phyloP scores from a whole-genome alignment of 2,113 vertebrate genomes.

The Mirounga angustirostris region DNA sequence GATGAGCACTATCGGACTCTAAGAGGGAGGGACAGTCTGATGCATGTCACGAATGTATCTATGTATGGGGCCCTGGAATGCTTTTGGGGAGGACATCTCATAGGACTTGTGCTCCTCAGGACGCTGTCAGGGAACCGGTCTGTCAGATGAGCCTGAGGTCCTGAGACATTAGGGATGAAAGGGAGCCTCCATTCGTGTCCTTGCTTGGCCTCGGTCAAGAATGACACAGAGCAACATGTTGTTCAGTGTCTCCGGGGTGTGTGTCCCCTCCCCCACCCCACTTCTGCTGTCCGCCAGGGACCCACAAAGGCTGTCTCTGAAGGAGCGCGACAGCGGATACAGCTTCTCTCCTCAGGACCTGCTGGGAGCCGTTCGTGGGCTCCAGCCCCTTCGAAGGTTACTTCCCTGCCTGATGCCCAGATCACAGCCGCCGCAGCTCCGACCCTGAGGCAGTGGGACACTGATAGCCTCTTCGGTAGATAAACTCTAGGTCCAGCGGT shows the following conservation, averaged over 20 bases:
- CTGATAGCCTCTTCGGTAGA: neutral
- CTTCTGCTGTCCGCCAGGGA: neutral
- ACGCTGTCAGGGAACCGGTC: neutral
- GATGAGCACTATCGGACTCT: neutral
- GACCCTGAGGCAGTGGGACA: too few relatives aligned
- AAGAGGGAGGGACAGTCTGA: too few relatives aligned
- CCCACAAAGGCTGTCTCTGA: neutral
- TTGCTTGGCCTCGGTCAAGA: neutral
- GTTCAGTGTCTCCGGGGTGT: neutral
- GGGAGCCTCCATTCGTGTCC: neutral
- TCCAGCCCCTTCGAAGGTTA: neutral
- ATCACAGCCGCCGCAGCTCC: too few relatives aligned
- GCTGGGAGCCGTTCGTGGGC: neutral
- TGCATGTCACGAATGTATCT: neutral
- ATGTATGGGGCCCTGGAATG: neutral
- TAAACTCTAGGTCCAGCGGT: neutral
- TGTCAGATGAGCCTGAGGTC: neutral
- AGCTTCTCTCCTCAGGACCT: accelerated
- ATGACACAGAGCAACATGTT: neutral
- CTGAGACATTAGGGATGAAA: neutral
- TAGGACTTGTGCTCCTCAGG: neutral
- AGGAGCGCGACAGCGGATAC: neutral
- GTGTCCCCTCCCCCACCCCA: neutral
- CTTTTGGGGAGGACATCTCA: neutral
- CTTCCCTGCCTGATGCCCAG: accelerated